Percentiles rank a stretch among this genome's conserved stretches.
Evolutionary conservation across 1,140 invertebrate species (phyloP).

Genomic region (Ostrea denselamellosa): DNA sequence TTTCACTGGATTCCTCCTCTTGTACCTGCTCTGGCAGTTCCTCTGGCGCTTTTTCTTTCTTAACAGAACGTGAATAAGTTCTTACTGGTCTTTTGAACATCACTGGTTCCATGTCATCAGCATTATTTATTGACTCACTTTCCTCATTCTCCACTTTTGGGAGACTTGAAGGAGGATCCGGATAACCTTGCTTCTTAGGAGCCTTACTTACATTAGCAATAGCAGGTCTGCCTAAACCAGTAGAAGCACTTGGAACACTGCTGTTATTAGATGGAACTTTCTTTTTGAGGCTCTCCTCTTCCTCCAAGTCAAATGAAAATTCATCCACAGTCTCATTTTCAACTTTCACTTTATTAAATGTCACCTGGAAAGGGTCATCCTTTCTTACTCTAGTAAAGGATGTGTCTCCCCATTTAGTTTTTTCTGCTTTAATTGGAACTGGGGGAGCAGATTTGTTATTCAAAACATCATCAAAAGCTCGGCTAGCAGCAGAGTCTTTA

Average conservation of each 20-base stretch:
- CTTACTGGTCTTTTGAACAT: slow-evolving; percentile 46
- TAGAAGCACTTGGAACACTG: background rate
- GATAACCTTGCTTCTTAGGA: slow-evolving; percentile 20
- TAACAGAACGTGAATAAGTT: slow-evolving; percentile 52
- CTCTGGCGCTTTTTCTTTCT: slow-evolving; percentile 19
- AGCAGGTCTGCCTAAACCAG: slow-evolving; percentile 49
- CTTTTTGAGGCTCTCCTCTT: slow-evolving; percentile 53
- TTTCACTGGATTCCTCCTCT: slow-evolving; percentile 24
- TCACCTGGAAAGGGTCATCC: slow-evolving; percentile 55
- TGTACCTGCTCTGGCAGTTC: background rate
- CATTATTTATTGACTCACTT: slow-evolving; percentile 38
- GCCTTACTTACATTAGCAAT: slow-evolving; percentile 51
- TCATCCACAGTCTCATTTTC: slow-evolving; percentile 62
- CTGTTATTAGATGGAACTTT: slow-evolving; percentile 36
- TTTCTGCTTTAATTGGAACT: slow-evolving; percentile 60
- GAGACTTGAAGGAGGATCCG: background rate
- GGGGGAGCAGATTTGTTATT: slow-evolving; percentile 54
- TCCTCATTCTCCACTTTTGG: background rate
- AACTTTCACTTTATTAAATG: slow-evolving; percentile 56
- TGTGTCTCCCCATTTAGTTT: slow-evolving; percentile 70
- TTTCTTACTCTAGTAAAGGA: slow-evolving; percentile 66
- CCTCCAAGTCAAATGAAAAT: slow-evolving; percentile 70
- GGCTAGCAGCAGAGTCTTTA: slow-evolving; percentile 60
- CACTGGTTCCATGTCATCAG: slow-evolving; percentile 44
- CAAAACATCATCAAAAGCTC: slow-evolving; percentile 67